Conservation (phyloP, 2,888 invertebrate genomes). For the Cryptophagus acutangulus region DNA sequence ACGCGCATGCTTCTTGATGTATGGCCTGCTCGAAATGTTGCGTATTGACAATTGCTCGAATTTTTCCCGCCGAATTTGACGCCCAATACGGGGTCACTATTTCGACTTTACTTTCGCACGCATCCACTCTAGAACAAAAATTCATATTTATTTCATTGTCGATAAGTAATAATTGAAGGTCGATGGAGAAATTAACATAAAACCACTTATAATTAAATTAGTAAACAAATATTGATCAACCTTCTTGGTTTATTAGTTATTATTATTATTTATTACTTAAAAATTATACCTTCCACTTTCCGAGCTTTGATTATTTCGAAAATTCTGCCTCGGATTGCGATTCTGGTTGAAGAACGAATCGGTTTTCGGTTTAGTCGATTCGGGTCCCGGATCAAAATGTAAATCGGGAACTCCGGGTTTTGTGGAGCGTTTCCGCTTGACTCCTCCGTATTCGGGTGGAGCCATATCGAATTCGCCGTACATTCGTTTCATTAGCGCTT, state of each 20-base stretch:
- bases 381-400: slow-evolving; percentile 49
- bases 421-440: slow-evolving; percentile 32
- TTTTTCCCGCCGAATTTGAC: slow-evolving; percentile 85
- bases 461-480: slow-evolving; percentile 81
- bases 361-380: slow-evolving; percentile 38
- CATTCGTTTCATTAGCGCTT: slow-evolving; percentile 89
- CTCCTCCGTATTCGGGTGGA: slow-evolving; percentile 15
- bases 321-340: slow-evolving; percentile 54
- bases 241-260: too few relatives aligned
- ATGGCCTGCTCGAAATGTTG: slow-evolving; percentile 94
- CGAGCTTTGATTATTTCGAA: slow-evolving; percentile 50
- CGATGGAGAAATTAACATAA: too few relatives aligned
- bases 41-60: slow-evolving; percentile 87
- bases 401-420: slow-evolving; percentile 57
- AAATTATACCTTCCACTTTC: slow-evolving; percentile 57
- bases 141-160: too few relatives aligned
- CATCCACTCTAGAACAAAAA: slow-evolving; percentile 60
- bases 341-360: slow-evolving; percentile 52
- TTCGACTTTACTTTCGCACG: slow-evolving; percentile 87
- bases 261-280: too few relatives aligned
- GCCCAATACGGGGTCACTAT: slow-evolving; percentile 94
- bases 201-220: too few relatives aligned
- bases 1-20: slow-evolving; percentile 93
- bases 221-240: too few relatives aligned
- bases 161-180: too few relatives aligned